Conservation (phyloP, 2,113 vertebrate species). For the Nyctereutes procyonoides region DNA sequence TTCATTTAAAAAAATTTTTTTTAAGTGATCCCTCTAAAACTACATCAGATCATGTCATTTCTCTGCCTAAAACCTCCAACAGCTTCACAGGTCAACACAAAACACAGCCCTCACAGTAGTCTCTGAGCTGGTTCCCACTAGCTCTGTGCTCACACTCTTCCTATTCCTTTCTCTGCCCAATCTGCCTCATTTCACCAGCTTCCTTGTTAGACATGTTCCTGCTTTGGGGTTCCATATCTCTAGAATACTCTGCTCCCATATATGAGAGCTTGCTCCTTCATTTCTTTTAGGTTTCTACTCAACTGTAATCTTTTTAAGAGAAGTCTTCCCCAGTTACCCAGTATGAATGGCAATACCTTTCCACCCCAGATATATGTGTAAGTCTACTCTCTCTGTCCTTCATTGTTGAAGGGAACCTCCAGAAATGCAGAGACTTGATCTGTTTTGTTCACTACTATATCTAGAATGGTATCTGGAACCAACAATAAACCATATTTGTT, state of each 20-base stretch:
- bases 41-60: neutral
- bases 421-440: neutral
- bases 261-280: neutral
- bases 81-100: neutral
- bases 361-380: neutral
- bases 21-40: neutral
- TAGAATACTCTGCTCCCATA: neutral
- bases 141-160: neutral
- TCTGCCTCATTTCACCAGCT: neutral
- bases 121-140: neutral
- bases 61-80: neutral
- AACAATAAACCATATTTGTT: neutral
- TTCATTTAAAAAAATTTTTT: neutral
- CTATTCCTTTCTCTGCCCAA: neutral
- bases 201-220: neutral
- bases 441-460: neutral
- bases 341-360: neutral
- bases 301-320: neutral
- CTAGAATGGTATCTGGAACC: neutral
- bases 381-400: neutral
- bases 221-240: neutral
- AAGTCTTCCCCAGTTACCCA: neutral
- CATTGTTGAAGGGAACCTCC: neutral
- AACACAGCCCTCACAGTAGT: neutral
- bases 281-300: neutral